Conservation (phyloP, 2,113 vertebrate genomes). For the Eptesicus fuscus region DNA sequence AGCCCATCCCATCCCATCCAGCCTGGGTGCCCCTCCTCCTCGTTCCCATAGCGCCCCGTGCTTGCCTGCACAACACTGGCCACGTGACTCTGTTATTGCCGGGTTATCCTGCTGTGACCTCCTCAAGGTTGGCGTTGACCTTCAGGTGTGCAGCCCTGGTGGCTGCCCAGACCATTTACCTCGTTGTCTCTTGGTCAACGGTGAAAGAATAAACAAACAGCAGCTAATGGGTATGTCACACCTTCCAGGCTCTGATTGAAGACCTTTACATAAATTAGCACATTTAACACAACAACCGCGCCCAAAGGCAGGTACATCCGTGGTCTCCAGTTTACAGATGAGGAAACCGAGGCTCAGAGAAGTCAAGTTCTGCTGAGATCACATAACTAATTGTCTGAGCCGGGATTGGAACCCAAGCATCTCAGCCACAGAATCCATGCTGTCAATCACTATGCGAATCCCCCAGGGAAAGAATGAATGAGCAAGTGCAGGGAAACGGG, state of each 20-base stretch:
- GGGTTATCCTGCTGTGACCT: not conserved
- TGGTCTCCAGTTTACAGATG: not conserved
- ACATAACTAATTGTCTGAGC: not conserved
- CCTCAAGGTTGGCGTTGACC: not conserved
- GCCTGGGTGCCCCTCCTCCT: not conserved
- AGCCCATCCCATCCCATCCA: not conserved
- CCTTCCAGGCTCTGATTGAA: not conserved
- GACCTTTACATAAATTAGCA: not conserved
- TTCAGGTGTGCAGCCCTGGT: not conserved
- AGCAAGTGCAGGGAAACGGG: not conserved
- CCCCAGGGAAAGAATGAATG: not conserved
- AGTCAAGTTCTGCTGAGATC: not conserved
- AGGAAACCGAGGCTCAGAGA: not conserved
- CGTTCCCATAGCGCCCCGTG: not conserved
- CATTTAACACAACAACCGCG: fast-evolving
- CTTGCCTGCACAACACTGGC: not conserved
- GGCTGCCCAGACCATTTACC: not conserved
- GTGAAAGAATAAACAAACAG: not conserved
- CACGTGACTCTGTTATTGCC: not conserved
- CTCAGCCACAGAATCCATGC: not conserved
- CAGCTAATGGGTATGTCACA: fast-evolving
- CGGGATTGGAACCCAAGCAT: not conserved
- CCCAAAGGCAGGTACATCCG: not conserved
- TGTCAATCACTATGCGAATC: not conserved
- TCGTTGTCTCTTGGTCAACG: not conserved